phyloP scores from a whole-genome alignment of 2,888 invertebrate species.

The Abrostola tripartita region DNA sequence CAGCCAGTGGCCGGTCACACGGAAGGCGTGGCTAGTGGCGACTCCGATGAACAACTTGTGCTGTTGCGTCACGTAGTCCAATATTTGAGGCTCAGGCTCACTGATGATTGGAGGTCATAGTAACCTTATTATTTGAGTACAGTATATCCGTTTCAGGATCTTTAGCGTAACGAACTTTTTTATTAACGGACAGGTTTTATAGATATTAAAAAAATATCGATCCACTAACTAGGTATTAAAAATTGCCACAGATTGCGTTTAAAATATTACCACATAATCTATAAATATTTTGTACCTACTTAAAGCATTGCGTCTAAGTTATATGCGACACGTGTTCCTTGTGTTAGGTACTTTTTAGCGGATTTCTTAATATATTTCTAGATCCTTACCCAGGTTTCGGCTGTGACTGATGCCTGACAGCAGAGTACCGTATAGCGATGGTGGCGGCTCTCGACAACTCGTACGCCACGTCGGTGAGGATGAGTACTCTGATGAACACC shows the following conservation, averaged over 20 bases:
- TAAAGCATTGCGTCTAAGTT: too few species aligned
- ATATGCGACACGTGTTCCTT: too few species aligned
- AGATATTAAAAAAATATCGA: too few species aligned
- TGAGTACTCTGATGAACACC: conserved; percentile 95
- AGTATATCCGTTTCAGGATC: too few species aligned
- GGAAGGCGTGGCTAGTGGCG: conserved; percentile 93
- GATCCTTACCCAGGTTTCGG: conserved; percentile 85
- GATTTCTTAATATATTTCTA: background rate
- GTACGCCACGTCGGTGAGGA: conserved; percentile 92
- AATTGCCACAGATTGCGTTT: too few species aligned
- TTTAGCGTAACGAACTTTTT: too few species aligned
- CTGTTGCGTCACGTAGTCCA: conserved; percentile 98
- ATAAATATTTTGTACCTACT: too few species aligned
- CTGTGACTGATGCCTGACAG: conserved; percentile 96
- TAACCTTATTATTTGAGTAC: too few species aligned
- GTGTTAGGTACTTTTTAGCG: conserved; percentile 20
- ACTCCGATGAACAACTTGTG: conserved; percentile 96
- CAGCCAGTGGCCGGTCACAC: conserved; percentile 91
- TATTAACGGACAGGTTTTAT: too few species aligned
- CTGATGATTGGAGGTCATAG: conserved; percentile 74
- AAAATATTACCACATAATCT: too few species aligned
- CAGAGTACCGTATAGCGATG: conserved; percentile 96
- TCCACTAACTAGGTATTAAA: too few species aligned
- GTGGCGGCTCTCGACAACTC: conserved; percentile 93
- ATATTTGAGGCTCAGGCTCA: conserved; percentile 94